Conservation (phyloP, 2,113 vertebrate genomes). For the Vulpes vulpes region DNA sequence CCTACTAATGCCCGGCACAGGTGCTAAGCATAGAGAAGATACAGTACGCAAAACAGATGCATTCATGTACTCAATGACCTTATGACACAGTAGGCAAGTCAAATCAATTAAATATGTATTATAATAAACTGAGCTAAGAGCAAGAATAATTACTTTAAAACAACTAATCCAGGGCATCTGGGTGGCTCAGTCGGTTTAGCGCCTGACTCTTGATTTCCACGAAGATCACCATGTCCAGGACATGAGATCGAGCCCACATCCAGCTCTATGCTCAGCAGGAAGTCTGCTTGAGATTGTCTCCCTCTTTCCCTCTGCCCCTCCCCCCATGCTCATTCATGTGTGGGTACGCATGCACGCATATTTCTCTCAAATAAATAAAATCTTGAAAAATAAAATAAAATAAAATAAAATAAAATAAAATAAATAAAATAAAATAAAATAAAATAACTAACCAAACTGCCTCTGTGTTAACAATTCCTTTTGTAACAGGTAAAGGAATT, state of each 20-base stretch:
- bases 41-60: background rate
- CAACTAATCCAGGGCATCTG: background rate
- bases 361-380: background rate
- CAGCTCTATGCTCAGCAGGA: background rate
- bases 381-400: background rate
- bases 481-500: background rate
- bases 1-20: background rate
- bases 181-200: background rate
- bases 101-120: background rate
- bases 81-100: background rate
- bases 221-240: background rate
- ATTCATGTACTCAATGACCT: background rate
- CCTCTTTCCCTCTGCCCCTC: background rate
- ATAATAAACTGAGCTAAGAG: background rate
- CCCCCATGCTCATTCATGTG: background rate
- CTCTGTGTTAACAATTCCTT: background rate
- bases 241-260: background rate
- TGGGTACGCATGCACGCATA: no score
- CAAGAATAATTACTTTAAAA: background rate
- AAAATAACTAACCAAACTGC: background rate
- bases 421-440: background rate
- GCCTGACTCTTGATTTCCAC: background rate
- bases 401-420: constrained; percentile 3
- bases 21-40: background rate
- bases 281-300: background rate